Percentiles rank a stretch among this genome's conserved stretches.
Conservation (phyloP, 53 echinoderm and acorn worm genomes). For the Patiria pectinifera region DNA sequence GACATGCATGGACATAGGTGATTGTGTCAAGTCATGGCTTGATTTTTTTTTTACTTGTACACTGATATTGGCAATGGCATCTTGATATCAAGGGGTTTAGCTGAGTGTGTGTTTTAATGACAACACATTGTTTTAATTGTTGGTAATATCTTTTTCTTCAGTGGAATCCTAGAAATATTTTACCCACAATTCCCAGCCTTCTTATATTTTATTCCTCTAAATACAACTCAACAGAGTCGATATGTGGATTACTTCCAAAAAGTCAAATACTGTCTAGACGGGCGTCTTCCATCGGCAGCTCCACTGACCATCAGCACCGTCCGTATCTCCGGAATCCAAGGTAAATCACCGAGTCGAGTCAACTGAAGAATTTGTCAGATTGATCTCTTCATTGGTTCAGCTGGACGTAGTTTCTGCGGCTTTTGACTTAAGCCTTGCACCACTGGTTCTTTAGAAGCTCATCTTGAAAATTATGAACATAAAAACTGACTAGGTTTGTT, state of each 20-base stretch:
- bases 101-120: too few species aligned
- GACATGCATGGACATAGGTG: too few species aligned
- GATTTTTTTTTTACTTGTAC: too few species aligned
- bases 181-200: neutral
- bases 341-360: neutral
- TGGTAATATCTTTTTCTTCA: too few species aligned
- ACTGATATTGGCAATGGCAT: too few species aligned
- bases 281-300: constrained; percentile 56
- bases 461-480: neutral
- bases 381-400: neutral
- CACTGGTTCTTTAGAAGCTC: neutral
- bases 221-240: constrained; percentile 69
- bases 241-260: constrained; percentile 89
- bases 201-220: neutral
- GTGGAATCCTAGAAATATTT: neutral
- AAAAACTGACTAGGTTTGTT: too few species aligned
- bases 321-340: constrained; percentile 49
- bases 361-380: neutral
- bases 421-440: neutral
- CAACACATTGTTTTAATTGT: too few species aligned
- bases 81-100: too few species aligned
- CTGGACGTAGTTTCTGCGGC: neutral
- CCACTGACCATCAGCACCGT: constrained; percentile 50
- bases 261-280: constrained; percentile 68
- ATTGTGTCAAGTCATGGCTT: too few species aligned